These are phyloP conservation scores for Macrotis lagotis DNA, from an alignment of 2,113 vertebrate species.

Conservation along the genomic window DNA sequence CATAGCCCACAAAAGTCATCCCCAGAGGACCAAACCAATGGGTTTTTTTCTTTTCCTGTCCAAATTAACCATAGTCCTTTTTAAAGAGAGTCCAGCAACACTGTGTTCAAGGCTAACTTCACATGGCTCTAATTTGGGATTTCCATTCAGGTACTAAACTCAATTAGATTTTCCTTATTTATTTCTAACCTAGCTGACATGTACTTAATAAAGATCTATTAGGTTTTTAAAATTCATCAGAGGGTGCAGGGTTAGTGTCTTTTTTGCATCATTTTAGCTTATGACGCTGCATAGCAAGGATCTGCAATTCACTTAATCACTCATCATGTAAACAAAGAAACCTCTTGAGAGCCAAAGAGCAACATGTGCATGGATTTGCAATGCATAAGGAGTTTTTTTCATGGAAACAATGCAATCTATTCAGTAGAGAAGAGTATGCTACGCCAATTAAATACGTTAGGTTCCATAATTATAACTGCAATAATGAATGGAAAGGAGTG, in stretches of 20 bases:
- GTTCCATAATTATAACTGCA: slow-evolving; percentile 86
- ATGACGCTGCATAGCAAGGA: slow-evolving; percentile 70
- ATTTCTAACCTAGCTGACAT: slow-evolving; percentile 49
- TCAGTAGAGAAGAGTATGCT: slow-evolving; percentile 80
- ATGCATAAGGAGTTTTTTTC: slow-evolving; percentile 79
- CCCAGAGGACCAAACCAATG: background rate
- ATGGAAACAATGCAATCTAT: slow-evolving; percentile 85
- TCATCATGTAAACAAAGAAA: slow-evolving; percentile 86
- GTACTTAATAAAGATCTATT: slow-evolving; percentile 49
- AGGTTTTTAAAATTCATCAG: slow-evolving; percentile 51
- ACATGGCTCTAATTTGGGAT: background rate
- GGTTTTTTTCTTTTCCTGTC: background rate
- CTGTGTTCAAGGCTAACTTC: background rate
- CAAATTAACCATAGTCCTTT: background rate
- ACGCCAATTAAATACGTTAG: slow-evolving; percentile 85
- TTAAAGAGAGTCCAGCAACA: background rate
- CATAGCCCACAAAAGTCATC: background rate
- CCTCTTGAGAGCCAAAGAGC: slow-evolving; percentile 82
- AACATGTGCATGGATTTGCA: slow-evolving; percentile 77
- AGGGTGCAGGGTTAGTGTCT: slow-evolving; percentile 48
- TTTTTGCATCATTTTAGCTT: slow-evolving; percentile 59
- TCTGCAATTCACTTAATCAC: slow-evolving; percentile 82
- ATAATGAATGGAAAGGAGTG: slow-evolving; percentile 83
- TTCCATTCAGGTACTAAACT: slow-evolving; percentile 5
- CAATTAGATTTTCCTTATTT: slow-evolving; percentile 20